These are phyloP conservation scores for Himalopsyche phryganea DNA, from an alignment of 1,140 invertebrate genomes.

Conservation along the genomic window DNA sequence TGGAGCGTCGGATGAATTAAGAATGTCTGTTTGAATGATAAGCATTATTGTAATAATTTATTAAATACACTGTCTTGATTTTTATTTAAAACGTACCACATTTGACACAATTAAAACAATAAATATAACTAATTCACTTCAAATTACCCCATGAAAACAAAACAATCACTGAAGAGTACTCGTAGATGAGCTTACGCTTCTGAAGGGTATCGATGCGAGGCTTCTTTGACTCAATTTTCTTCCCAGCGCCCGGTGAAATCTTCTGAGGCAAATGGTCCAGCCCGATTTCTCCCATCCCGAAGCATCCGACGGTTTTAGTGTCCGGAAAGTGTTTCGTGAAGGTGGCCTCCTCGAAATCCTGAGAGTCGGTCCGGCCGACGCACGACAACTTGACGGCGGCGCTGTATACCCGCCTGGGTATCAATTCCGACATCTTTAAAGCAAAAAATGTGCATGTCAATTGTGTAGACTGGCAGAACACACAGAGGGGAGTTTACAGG, in stretches of 20 bases:
- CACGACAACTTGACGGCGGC: constrained; percentile 47
- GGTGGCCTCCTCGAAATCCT: constrained; percentile 41
- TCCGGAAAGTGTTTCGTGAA: constrained; percentile 42
- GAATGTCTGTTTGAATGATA: too few species aligned
- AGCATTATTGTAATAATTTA: too few species aligned
- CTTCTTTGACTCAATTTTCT: neutral
- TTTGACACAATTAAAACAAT: too few species aligned
- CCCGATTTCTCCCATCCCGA: constrained; percentile 46
- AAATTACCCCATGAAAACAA: constrained; percentile 20
- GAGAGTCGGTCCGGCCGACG: constrained; percentile 42
- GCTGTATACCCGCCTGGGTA: constrained; percentile 43
- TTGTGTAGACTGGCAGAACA: too few species aligned
- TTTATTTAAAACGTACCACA: too few species aligned
- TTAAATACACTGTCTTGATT: too few species aligned
- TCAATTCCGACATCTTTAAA: constrained; percentile 42
- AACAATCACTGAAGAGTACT: constrained; percentile 19
- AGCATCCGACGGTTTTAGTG: constrained; percentile 43
- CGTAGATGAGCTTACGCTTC: neutral
- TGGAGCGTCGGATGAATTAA: too few species aligned
- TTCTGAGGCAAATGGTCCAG: constrained; percentile 17
- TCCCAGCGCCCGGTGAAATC: constrained; percentile 2
- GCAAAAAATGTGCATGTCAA: too few species aligned
- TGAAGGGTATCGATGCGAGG: neutral
- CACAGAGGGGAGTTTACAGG: too few species aligned
- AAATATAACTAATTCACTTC: too few species aligned